Conservation (phyloP, 2,797 vertebrate species). For the Echiichthys vipera region DNA sequence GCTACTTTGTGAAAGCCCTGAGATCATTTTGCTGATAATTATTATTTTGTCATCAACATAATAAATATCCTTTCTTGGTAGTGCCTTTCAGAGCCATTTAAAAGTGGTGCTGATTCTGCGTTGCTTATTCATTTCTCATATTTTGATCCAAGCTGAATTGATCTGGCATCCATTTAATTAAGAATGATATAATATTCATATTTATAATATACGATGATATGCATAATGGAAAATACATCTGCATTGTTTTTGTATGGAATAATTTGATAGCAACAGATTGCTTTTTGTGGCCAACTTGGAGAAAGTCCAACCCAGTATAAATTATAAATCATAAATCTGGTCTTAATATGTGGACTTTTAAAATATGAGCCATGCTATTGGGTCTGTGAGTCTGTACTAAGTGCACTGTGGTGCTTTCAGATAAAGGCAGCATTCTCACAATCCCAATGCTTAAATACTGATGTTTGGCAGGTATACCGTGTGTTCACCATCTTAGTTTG, state of each 20-base stretch:
- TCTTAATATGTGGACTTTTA: neutral
- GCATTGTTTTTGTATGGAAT: neutral
- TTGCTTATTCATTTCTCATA: conserved; percentile 27
- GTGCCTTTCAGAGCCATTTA: conserved; percentile 15
- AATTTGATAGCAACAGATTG: neutral
- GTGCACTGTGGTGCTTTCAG: neutral
- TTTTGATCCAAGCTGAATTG: conserved; percentile 15
- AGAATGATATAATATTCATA: conserved; percentile 5
- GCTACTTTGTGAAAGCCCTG: conserved; percentile 40
- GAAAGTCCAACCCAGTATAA: neutral
- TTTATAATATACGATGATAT: neutral
- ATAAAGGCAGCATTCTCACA: neutral
- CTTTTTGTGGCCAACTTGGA: neutral
- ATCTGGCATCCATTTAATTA: conserved; percentile 8
- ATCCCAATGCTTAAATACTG: neutral
- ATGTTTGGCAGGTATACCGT: neutral
- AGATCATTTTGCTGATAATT: conserved; percentile 53
- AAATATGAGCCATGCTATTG: neutral
- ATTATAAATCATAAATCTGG: neutral
- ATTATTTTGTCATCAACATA: conserved; percentile 45
- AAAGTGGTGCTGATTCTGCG: conserved; percentile 8
- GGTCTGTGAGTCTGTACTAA: neutral
- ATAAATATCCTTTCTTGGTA: conserved; percentile 31
- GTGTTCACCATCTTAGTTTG: neutral
- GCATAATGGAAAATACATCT: neutral